Evolutionary conservation across 2,113 vertebrate genomes (phyloP).

Genomic region (Galbula dea): DNA sequence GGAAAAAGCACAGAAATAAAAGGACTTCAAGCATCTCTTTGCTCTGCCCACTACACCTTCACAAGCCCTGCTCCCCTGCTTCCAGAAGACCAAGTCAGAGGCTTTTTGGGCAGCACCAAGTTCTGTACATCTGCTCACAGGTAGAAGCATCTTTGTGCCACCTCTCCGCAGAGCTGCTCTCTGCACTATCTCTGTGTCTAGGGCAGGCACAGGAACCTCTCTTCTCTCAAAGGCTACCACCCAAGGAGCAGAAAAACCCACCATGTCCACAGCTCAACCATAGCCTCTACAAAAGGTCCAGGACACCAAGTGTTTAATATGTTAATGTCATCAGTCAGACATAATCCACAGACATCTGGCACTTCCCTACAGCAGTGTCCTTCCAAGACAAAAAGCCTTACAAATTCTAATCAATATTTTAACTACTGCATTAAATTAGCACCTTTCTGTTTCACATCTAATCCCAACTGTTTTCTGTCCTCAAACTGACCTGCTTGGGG

Average conservation of each 20-base stretch:
- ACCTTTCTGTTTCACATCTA: slow-evolving; percentile 22
- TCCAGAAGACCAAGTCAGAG: neutral
- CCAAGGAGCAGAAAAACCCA: neutral
- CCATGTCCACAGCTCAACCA: neutral
- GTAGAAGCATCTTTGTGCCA: neutral
- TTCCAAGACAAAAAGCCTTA: slow-evolving; percentile 21
- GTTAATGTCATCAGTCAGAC: neutral
- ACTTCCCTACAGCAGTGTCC: neutral
- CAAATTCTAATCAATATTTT: slow-evolving; percentile 50
- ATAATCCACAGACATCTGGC: slow-evolving; percentile 28
- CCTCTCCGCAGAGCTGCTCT: neutral
- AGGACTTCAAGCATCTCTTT: neutral
- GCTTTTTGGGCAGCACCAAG: neutral
- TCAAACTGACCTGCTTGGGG: neutral
- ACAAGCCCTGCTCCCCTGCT: rapidly evolving
- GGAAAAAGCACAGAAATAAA: neutral
- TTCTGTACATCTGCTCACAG: neutral
- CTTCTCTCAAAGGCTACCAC: neutral
- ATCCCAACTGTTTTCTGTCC: slow-evolving; percentile 30
- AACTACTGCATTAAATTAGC: slow-evolving; percentile 43
- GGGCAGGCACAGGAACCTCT: neutral
- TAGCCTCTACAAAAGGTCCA: neutral
- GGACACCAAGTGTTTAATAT: neutral
- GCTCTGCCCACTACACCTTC: neutral
- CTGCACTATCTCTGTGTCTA: neutral